phyloP scores from a whole-genome alignment of 2,888 invertebrate genomes.

The Fissipunctia ypsillon region DNA sequence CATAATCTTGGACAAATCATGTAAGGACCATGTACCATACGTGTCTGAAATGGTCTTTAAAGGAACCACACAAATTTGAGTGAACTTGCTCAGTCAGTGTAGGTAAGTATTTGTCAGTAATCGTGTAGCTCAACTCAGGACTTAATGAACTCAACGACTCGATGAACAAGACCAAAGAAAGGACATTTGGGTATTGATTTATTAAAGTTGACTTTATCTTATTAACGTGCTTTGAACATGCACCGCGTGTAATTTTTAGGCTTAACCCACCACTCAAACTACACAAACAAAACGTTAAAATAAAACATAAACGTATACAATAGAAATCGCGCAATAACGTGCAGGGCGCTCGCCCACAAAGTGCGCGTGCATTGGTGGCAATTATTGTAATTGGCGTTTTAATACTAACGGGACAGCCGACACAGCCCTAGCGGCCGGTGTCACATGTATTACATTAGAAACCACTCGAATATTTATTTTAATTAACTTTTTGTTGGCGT shows the following conservation, averaged over 20 bases:
- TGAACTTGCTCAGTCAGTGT: too few relatives aligned
- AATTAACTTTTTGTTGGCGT: constrained; percentile 67
- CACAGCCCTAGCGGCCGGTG: constrained; percentile 43
- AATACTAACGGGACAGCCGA: constrained; percentile 59
- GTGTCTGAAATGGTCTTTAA: too few relatives aligned
- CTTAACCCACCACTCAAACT: constrained; percentile 12
- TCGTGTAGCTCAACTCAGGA: too few relatives aligned
- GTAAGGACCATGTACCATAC: too few relatives aligned
- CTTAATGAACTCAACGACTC: too few relatives aligned
- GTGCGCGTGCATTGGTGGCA: constrained; percentile 60
- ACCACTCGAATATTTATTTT: constrained; percentile 65
- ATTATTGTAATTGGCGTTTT: constrained; percentile 67
- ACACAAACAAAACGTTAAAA: constrained; percentile 52
- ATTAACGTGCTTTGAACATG: background rate
- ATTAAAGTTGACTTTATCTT: background rate
- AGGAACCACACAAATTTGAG: too few relatives aligned
- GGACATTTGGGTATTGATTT: too few relatives aligned
- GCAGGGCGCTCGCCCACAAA: constrained; percentile 53
- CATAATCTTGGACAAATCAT: too few relatives aligned
- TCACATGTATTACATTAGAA: constrained; percentile 62
- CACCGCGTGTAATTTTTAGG: background rate
- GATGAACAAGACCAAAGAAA: too few relatives aligned
- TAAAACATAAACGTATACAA: constrained; percentile 44
- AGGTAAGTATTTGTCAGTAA: too few relatives aligned
- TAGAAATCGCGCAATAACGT: constrained; percentile 50